Evolutionary conservation across 2,888 invertebrate genomes (phyloP), one percentile per base, ranked within the genome.

Genomic region (Alentia gelatinosa): DNA sequence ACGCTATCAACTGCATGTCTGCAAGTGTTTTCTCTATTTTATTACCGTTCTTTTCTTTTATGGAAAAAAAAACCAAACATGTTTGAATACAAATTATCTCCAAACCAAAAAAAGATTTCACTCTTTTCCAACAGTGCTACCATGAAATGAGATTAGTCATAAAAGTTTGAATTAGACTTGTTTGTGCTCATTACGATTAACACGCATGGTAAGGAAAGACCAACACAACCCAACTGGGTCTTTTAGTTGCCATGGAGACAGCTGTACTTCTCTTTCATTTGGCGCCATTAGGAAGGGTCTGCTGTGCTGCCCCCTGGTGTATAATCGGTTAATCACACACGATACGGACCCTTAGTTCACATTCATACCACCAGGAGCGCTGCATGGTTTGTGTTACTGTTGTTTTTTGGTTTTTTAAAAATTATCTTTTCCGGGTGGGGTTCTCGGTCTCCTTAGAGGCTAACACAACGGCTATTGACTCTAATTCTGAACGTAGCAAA

Each of bases 1-100:
- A 86, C 86, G 86, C 86, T 86, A 42, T n/a, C 86, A 86, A 86
- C 47, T 47, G 86, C 42, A 86, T 47, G 86, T 30, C 42, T 86
- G 86, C 79, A 4, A 79, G 39, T 79, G 39, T 79, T 7, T 37
- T 37, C 7, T 33, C 30, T 74, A 15, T 37, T 79, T 37, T 35
- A 39, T 79, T 39, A 33, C 26, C n/a, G 9, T 39, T 19, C 23
- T 37, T 37, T 39, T 39, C 3, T 37, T 79, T 35, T 37, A 39
- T 37, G 33, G 30, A 68, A 26, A 68, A 68, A 9, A 68, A 26
- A 30, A 68, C 26, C 63, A 9, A 26, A 30, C 26, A 30, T 68
- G 23, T 30, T 15, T n/a, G 26, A 68, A 3, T 68, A 68, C 39
- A 79, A 79, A 26, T 74, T 26, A 74, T 74, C 3, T 56, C 30